Base-by-base conservation (phyloP, 2,888 invertebrate species). In the Polietes domitor region DNA sequence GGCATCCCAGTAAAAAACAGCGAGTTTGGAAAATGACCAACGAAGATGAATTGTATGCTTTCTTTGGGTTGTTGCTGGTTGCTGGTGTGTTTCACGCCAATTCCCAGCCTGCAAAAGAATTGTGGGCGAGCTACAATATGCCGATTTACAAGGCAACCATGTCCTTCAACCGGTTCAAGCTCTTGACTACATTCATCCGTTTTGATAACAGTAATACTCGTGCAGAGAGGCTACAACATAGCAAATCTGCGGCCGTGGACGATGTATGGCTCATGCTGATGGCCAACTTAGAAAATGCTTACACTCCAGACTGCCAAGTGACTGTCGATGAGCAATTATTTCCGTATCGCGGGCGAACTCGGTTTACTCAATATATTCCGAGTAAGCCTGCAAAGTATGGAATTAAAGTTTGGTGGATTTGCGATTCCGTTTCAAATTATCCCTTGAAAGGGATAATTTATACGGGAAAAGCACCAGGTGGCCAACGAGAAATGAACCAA, bases 61-160 rank as follows among this genome's bases (percentile, higher is more conserved):
- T 58, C 63, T 65, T 77, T 72, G 81, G 77, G 47, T 77, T 81
- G n/a, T 28, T 71, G 63, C 65, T 82, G 53, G 58, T 78, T 77
- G 47, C 77, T 72, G 72, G 81, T 65, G 61, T 82, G 37, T 79
- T 82, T 37, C 43, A 75, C 26, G 68, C 70, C 32, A 75, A 71
- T 37, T 19, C 71, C 12, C 65, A 82, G 70, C 63, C 72, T 24
- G 41, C 65, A 53, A 81, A 81, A 53, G 73, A 73, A 58, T 73
- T 73, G 77, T 82, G 78, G 75, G 75, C 58, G 28, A 61, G 28
- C 41, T 74, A 70, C 47, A 55, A 82, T 70, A 68, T 41, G 21
- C 37, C 58, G 15, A 82, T 82, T 50, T 82, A 80, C 37, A 80
- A 53, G 70, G 75, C 72, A 26, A 80, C 75, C 53, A 75, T 75